A percentile compares a stretch with the other conserved stretches of the same genome.
phyloP scores from a whole-genome alignment of 2,888 invertebrate genomes.

The Chorisops tibialis region DNA sequence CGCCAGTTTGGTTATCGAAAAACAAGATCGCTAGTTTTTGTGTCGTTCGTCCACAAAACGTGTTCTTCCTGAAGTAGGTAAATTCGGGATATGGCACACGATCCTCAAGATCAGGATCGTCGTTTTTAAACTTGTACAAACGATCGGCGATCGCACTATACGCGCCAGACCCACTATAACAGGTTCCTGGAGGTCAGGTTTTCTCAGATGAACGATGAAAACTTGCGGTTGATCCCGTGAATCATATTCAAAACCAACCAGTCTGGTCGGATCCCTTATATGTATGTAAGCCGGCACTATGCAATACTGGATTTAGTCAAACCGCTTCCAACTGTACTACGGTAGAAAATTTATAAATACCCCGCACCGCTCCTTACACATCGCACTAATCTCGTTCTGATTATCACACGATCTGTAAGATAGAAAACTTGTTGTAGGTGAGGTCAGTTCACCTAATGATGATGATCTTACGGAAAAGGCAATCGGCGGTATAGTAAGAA shows the following conservation, averaged over 20 bases:
- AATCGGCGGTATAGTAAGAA: no score
- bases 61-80: no score
- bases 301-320: constrained; percentile 25
- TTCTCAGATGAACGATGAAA: not conserved
- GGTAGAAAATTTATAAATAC: no score
- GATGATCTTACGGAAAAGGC: not conserved
- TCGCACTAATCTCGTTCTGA: constrained; percentile 16
- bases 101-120: no score
- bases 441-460: constrained; percentile 23
- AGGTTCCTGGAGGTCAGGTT: constrained; percentile 19
- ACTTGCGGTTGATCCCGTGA: constrained; percentile 6
- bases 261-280: constrained; percentile 22
- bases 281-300: constrained; percentile 7
- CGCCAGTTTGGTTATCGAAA: no score
- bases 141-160: no score
- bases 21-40: no score
- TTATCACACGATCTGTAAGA: constrained; percentile 12
- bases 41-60: no score
- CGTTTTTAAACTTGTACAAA: no score
- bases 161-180: constrained; percentile 1
- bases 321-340: constrained; percentile 21
- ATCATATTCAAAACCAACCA: constrained; percentile 24
- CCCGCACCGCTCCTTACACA: not conserved
- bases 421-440: constrained; percentile 19
- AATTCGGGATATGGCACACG: no score